These are phyloP conservation scores for Cetonia aurata DNA, from an alignment of 2,888 invertebrate species.

Conservation along the genomic window DNA sequence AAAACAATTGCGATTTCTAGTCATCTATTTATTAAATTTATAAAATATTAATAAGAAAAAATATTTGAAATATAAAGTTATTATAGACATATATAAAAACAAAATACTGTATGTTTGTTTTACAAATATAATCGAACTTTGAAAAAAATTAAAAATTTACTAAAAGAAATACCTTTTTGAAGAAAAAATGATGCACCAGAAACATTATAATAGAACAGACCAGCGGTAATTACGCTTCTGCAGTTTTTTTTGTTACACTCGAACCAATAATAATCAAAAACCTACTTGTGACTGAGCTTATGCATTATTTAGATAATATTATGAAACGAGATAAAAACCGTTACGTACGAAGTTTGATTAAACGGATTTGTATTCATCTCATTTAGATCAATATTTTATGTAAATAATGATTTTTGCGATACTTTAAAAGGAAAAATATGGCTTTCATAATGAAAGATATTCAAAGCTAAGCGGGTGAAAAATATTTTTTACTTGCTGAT, in stretches of 20 bases:
- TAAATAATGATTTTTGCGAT: background rate
- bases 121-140: background rate
- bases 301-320: constrained; percentile 42
- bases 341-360: constrained; percentile 18
- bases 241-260: too few species aligned
- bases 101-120: background rate
- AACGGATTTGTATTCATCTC: constrained; percentile 7
- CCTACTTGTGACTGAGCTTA: constrained; percentile 37
- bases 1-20: background rate
- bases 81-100: background rate
- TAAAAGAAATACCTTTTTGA: constrained; percentile 38
- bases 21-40: too few species aligned
- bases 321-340: constrained; percentile 20
- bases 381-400: constrained; percentile 1
- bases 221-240: too few species aligned
- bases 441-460: too few species aligned
- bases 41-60: too few species aligned
- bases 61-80: too few species aligned
- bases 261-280: too few species aligned
- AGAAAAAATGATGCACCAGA: constrained; percentile 42
- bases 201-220: constrained; percentile 23
- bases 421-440: too few species aligned
- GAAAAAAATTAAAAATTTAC: constrained; percentile 1
- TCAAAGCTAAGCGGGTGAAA: background rate
- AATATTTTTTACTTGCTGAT: background rate